Evolutionary conservation across 2,888 invertebrate genomes (phyloP).

Genomic region (Trachelus iudaicus): DNA sequence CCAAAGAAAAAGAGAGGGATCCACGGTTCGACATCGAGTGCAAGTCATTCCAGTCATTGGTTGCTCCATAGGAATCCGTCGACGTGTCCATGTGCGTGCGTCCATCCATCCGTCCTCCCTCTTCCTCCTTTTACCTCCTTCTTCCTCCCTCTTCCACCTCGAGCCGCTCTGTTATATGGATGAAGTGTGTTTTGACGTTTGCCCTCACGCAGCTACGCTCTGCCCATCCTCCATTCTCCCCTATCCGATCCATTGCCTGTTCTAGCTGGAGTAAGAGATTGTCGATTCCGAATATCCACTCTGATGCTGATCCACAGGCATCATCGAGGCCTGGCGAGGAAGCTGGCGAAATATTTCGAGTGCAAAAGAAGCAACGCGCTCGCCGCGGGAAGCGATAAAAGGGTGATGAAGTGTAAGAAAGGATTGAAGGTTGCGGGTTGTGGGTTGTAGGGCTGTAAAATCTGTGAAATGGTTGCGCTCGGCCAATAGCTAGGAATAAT

Average conservation of each 20-base stretch:
- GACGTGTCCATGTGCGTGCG: constrained; percentile 25
- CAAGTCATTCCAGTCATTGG: constrained; percentile 65
- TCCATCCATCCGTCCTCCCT: constrained; percentile 9
- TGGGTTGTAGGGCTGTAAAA: too few species aligned
- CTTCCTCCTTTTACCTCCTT: background rate
- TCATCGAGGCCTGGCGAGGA: too few species aligned
- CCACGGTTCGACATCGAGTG: constrained; percentile 59
- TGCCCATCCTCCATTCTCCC: constrained; percentile 22
- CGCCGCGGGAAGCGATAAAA: too few species aligned
- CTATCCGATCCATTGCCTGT: background rate
- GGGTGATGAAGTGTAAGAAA: too few species aligned
- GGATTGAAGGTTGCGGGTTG: too few species aligned
- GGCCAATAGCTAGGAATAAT: too few species aligned
- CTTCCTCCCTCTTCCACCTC: background rate
- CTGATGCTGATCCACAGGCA: too few species aligned
- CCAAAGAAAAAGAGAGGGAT: constrained; percentile 39
- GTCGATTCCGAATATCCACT: too few species aligned
- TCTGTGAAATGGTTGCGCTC: too few species aligned
- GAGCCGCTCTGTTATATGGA: constrained; percentile 34
- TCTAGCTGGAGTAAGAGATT: too few species aligned
- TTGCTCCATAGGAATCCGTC: constrained; percentile 59
- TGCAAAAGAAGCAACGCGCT: too few species aligned
- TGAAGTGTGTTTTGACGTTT: constrained; percentile 63
- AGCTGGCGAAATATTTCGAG: too few species aligned
- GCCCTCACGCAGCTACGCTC: constrained; percentile 52